Conservation (phyloP, 2,113 vertebrate species). For the Gulo gulo region DNA sequence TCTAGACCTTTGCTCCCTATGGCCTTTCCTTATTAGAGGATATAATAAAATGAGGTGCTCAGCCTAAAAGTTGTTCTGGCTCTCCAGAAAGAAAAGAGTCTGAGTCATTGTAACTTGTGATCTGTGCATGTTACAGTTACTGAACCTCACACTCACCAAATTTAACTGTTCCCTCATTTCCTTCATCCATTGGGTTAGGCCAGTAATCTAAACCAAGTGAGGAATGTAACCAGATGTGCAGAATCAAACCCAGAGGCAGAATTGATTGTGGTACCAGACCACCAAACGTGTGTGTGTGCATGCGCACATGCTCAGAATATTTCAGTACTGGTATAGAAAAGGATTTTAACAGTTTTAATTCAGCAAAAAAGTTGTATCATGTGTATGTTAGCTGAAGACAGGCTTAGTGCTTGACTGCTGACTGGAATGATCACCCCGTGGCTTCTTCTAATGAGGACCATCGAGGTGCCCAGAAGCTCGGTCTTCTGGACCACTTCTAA, state of each 20-base stretch:
- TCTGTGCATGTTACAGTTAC: neutral
- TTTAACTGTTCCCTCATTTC: neutral
- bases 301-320: neutral
- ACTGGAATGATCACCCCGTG: neutral
- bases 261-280: neutral
- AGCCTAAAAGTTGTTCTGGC: neutral
- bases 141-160: neutral
- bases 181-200: neutral
- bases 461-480: neutral
- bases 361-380: neutral
- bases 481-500: neutral
- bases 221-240: neutral
- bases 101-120: neutral
- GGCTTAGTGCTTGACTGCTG: neutral
- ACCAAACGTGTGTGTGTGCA: neutral
- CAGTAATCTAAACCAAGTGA: neutral
- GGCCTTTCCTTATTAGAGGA: neutral
- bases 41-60: slow-evolving; percentile 9
- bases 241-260: neutral
- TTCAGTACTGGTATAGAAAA: neutral
- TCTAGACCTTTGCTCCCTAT: neutral
- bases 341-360: neutral
- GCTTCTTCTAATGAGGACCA: neutral
- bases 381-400: neutral
- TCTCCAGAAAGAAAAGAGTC: neutral